Percentiles rank a stretch among this genome's conserved stretches.
Evolutionary conservation across 2,888 invertebrate species (phyloP).

Genomic region (Trissoscelio sp.): DNA sequence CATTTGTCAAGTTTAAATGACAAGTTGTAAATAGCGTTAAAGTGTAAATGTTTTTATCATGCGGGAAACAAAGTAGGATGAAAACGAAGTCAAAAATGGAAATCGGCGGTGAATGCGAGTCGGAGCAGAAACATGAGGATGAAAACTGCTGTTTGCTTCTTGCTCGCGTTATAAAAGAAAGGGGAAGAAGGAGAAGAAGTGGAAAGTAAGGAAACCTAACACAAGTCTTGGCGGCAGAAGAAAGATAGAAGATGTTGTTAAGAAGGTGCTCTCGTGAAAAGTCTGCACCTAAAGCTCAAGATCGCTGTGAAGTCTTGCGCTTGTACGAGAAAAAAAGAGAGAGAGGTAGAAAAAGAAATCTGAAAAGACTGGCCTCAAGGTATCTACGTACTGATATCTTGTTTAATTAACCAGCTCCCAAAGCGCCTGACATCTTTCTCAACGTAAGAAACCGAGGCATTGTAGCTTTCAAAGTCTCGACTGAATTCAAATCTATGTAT

Average conservation of each 20-base stretch:
- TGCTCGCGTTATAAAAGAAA: conserved; percentile 60
- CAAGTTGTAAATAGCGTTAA: background rate
- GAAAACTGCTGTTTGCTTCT: conserved; percentile 57
- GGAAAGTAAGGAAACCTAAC: conserved; percentile 40
- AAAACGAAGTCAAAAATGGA: conserved; percentile 34
- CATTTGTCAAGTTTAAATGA: background rate
- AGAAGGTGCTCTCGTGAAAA: conserved; percentile 65
- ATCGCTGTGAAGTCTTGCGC: conserved; percentile 62
- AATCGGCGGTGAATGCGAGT: conserved; percentile 33
- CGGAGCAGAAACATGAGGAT: conserved; percentile 37
- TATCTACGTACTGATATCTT: conserved; percentile 73
- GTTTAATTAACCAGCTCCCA: conserved; percentile 75
- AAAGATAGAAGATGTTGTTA: conserved; percentile 68
- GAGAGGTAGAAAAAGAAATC: conserved; percentile 41
- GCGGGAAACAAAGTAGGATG: background rate
- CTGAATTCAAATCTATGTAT: conserved; percentile 19
- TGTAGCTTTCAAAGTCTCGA: conserved; percentile 43
- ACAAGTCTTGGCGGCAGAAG: conserved; percentile 39
- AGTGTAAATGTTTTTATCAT: background rate
- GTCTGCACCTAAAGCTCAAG: conserved; percentile 63
- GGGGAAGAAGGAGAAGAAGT: conserved; percentile 42
- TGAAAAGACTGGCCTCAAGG: conserved; percentile 56
- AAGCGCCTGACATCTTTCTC: conserved; percentile 51
- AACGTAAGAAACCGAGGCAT: conserved; percentile 36
- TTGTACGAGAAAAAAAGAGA: conserved; percentile 50